These are phyloP conservation scores for Stegodyphus dumicola DNA, from an alignment of 1,140 invertebrate genomes.

Conservation along the genomic window DNA sequence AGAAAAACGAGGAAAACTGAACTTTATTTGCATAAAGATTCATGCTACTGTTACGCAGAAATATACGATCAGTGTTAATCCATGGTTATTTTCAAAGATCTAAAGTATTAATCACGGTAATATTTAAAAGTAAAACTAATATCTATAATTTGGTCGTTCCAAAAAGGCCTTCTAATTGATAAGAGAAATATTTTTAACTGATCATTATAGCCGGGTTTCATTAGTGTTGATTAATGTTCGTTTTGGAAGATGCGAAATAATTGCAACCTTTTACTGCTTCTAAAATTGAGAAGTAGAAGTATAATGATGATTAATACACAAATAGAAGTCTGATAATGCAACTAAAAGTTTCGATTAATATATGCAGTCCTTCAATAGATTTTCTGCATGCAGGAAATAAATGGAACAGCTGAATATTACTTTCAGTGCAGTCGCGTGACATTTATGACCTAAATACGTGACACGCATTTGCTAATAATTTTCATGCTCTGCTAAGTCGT, in stretches of 20 bases:
- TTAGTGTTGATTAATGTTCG: constrained; percentile 2
- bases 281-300: neutral
- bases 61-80: neutral
- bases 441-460: constrained; percentile 12
- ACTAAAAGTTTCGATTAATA: neutral
- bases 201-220: neutral
- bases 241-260: neutral
- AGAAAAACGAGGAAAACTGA: no score
- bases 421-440: constrained; percentile 7
- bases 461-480: neutral
- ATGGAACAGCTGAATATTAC: constrained; percentile 4
- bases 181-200: constrained; percentile 5
- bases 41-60: no score
- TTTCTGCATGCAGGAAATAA: neutral
- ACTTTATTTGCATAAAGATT: no score
- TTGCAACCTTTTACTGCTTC: neutral
- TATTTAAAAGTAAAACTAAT: neutral
- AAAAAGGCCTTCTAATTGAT: neutral
- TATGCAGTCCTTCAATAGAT: neutral
- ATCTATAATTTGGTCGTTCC: neutral
- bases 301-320: constrained; percentile 18
- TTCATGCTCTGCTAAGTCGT: neutral
- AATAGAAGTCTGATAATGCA: constrained; percentile 1
- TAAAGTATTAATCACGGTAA: neutral
- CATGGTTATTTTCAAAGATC: neutral